phyloP scores from a whole-genome alignment of 2,888 invertebrate genomes.

The Chromoteleia sp. region DNA sequence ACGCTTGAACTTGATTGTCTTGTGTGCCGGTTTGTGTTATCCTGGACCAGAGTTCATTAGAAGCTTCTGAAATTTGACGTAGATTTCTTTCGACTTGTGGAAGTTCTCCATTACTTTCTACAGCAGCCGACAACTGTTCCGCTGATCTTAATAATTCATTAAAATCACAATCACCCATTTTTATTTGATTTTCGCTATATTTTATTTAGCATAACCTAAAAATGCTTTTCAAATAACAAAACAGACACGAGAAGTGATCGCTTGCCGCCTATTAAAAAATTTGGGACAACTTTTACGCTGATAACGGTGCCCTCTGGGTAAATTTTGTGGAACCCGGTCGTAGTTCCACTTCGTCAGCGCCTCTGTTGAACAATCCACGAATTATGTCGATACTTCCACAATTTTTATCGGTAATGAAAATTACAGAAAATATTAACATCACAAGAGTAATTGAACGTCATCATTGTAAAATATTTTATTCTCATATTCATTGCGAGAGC shows the following conservation, averaged over 20 bases:
- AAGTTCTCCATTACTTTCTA: slow-evolving; percentile 93
- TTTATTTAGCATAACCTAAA: slow-evolving; percentile 35
- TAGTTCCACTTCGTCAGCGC: no score
- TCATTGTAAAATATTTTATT: no score
- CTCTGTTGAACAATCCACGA: no score
- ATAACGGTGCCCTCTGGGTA: no score
- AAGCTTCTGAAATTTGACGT: slow-evolving; percentile 95
- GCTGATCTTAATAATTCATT: slow-evolving; percentile 95
- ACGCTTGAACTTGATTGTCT: slow-evolving; percentile 94
- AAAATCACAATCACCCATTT: slow-evolving; percentile 87
- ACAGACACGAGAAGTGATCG: background rate
- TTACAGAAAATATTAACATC: no score
- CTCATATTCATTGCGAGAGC: no score
- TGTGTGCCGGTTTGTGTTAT: slow-evolving; percentile 94
- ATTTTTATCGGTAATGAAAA: no score
- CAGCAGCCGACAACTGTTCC: slow-evolving; percentile 95
- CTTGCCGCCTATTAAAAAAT: no score
- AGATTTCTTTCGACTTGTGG: slow-evolving; percentile 95
- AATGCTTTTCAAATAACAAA: slow-evolving; percentile 25
- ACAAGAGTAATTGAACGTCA: no score
- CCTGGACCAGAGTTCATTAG: slow-evolving; percentile 94
- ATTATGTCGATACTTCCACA: no score
- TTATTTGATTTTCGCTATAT: slow-evolving; percentile 30
- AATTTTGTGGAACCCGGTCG: no score
- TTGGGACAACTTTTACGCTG: no score